These are phyloP conservation scores for Notolabrus celidotus DNA, from an alignment of 2,797 vertebrate species.

Conservation along the genomic window DNA sequence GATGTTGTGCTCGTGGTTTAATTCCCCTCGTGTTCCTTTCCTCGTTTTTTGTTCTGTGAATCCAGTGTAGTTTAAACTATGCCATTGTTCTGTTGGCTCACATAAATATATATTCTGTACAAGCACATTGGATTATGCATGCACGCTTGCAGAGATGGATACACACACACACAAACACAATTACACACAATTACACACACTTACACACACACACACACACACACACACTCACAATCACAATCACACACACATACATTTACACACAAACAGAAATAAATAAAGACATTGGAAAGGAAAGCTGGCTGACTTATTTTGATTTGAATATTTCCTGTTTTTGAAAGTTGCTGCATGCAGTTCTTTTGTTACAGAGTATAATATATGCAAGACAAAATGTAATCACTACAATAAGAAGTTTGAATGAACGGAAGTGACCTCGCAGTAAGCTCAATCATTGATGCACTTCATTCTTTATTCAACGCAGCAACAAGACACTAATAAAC, in stretches of 20 bases:
- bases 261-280: constrained; percentile 46
- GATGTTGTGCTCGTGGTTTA: constrained; percentile 57
- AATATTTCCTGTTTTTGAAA: no score
- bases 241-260: constrained; percentile 8
- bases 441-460: not conserved
- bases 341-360: not conserved
- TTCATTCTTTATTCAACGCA: not conserved
- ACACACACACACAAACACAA: constrained; percentile 17
- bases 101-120: constrained; percentile 24
- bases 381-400: not conserved
- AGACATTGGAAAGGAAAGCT: constrained; percentile 37
- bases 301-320: constrained; percentile 20
- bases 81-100: constrained; percentile 30
- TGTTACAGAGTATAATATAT: not conserved
- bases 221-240: no score
- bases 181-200: constrained; percentile 18
- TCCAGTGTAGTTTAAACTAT: constrained; percentile 25
- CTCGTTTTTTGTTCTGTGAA: constrained; percentile 12
- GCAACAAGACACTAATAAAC: not conserved
- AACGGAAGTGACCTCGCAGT: not conserved
- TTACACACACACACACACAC: constrained; percentile 29
- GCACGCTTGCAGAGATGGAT: constrained; percentile 27
- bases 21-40: constrained; percentile 33
- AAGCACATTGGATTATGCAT: constrained; percentile 44
- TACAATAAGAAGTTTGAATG: not conserved